phyloP scores from a whole-genome alignment of 2,797 vertebrate species.

The Tokudaia muenninki region DNA sequence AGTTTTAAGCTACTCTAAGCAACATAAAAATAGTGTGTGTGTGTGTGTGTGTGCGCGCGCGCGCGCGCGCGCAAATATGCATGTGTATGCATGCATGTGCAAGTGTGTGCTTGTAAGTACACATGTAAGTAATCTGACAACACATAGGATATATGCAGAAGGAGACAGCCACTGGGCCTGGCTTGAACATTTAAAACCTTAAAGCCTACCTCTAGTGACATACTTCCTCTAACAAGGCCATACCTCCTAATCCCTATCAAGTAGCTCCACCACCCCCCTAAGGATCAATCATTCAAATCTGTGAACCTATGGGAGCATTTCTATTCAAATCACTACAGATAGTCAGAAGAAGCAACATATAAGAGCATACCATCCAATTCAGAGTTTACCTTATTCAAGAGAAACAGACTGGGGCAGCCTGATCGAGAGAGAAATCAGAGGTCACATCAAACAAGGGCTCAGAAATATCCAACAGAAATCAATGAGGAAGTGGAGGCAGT shows the following conservation, averaged over 20 bases:
- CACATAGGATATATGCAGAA: neutral
- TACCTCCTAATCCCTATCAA: neutral
- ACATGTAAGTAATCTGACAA: neutral
- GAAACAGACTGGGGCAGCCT: neutral
- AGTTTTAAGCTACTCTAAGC: neutral
- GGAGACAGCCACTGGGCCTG: neutral
- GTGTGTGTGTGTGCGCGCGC: neutral
- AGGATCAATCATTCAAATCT: neutral
- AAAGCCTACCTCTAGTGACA: neutral
- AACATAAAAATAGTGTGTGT: neutral
- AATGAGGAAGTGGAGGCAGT: neutral
- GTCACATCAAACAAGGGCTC: neutral
- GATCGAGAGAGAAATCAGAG: neutral
- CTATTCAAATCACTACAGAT: neutral
- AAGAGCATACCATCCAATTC: neutral
- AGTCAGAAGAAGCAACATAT: neutral
- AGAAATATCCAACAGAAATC: neutral
- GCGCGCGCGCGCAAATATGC: too few species aligned
- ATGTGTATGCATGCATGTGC: neutral
- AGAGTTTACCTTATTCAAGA: neutral
- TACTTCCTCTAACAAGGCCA: neutral
- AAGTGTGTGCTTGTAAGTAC: neutral
- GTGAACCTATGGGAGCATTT: neutral
- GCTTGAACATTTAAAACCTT: neutral
- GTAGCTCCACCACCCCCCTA: too few species aligned